These are phyloP conservation scores for Diabrotica virgifera DNA, from an alignment of 1,140 invertebrate genomes.

Conservation along the genomic window DNA sequence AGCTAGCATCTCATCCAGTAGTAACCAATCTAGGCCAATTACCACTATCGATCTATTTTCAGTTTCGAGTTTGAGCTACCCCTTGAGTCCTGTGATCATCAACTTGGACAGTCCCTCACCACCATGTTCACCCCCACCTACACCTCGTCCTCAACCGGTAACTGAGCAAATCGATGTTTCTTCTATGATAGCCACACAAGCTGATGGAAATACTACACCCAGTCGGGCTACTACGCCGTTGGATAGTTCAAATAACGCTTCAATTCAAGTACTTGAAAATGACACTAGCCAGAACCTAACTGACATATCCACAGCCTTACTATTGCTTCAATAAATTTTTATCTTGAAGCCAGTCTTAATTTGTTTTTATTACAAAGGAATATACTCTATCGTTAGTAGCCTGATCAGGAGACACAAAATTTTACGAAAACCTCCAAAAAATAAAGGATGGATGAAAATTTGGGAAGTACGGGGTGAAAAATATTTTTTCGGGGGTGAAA, in stretches of 20 bases:
- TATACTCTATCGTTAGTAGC: too few relatives aligned
- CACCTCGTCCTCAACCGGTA: conserved; percentile 9
- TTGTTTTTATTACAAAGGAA: too few relatives aligned
- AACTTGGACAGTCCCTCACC: conserved; percentile 59
- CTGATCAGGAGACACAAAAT: too few relatives aligned
- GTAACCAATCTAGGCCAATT: conserved; percentile 45
- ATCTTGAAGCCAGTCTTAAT: too few relatives aligned
- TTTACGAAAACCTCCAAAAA: too few relatives aligned
- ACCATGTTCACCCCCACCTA: conserved; percentile 44
- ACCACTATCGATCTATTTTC: conserved; percentile 47
- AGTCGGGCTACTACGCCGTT: conserved; percentile 10
- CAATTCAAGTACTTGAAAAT: conserved; percentile 35
- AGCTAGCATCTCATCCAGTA: conserved; percentile 34
- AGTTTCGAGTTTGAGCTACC: conserved; percentile 57
- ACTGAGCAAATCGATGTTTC: conserved; percentile 16
- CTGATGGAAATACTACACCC: conserved; percentile 17
- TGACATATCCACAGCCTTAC: conserved; percentile 5
- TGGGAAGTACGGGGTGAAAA: too few relatives aligned
- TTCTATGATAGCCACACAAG: conserved; percentile 28
- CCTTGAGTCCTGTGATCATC: conserved; percentile 51
- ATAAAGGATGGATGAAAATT: too few relatives aligned
- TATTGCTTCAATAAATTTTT: neutral
- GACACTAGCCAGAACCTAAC: conserved; percentile 28
- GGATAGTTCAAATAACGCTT: conserved; percentile 23
- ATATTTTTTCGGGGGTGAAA: too few relatives aligned